Percentiles rank a stretch among this genome's conserved stretches.
Evolutionary conservation across 2,888 invertebrate genomes (phyloP).

Genomic region (Phyllotreta cruciferae): DNA sequence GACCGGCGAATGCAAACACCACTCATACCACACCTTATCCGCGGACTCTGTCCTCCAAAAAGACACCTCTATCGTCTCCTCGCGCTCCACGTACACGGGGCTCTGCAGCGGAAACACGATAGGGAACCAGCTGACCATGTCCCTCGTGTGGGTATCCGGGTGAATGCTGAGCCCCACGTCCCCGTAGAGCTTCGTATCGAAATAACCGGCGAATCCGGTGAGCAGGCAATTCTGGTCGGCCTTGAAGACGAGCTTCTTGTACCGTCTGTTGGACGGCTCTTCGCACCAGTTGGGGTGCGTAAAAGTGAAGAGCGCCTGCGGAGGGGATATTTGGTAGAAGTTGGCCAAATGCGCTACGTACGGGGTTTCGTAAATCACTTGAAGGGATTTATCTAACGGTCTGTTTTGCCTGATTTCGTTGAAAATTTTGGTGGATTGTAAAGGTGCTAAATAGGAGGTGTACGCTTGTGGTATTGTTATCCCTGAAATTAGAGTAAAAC

Average conservation of each 20-base stretch:
- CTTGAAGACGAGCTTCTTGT: slow-evolving; percentile 71
- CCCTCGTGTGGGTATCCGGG: slow-evolving; percentile 85
- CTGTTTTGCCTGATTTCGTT: slow-evolving; percentile 71
- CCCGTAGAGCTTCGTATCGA: slow-evolving; percentile 86
- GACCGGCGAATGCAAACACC: slow-evolving; percentile 75
- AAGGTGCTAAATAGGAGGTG: slow-evolving; percentile 88
- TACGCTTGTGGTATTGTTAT: slow-evolving; percentile 91
- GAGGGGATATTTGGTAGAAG: slow-evolving; percentile 77
- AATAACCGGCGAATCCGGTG: slow-evolving; percentile 96
- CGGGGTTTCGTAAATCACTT: slow-evolving; percentile 76
- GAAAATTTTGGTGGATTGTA: slow-evolving; percentile 89
- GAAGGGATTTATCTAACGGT: slow-evolving; percentile 63
- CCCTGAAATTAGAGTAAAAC: too few relatives aligned
- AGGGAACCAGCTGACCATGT: slow-evolving; percentile 99
- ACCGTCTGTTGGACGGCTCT: slow-evolving; percentile 75
- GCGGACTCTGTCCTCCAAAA: slow-evolving; percentile 86
- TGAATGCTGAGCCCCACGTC: slow-evolving; percentile 88
- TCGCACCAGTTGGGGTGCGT: slow-evolving; percentile 84
- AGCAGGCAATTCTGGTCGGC: slow-evolving; percentile 79
- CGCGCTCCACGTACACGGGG: slow-evolving; percentile 75
- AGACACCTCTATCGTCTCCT: slow-evolving; percentile 75
- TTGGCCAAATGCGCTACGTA: slow-evolving; percentile 94
- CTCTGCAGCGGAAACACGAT: slow-evolving; percentile 85
- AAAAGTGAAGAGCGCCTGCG: slow-evolving; percentile 83
- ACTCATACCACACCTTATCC: slow-evolving; percentile 96